A percentile compares a stretch with the other conserved stretches of the same genome.
Evolutionary conservation across 2,113 vertebrate genomes (phyloP).

Genomic region (Actinemys pallida): DNA sequence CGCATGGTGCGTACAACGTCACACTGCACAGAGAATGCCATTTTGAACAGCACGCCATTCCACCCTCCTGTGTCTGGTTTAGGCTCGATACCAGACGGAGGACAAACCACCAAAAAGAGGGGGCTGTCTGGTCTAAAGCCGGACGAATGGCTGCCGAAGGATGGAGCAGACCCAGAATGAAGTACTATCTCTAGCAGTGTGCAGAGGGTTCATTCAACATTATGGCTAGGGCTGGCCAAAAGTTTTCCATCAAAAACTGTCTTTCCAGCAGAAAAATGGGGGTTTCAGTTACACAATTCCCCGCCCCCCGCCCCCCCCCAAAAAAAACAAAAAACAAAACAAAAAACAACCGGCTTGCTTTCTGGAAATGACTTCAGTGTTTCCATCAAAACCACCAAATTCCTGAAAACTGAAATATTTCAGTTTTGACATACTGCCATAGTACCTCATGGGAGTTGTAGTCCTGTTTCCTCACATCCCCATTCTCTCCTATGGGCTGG

Average conservation of each 20-base stretch:
- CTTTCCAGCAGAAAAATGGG: not conserved
- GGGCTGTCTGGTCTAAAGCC: not conserved
- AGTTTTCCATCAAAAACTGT: not conserved
- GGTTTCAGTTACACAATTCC: not conserved
- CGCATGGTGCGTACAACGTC: not conserved
- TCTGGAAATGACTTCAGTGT: not conserved
- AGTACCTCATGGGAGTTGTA: not conserved
- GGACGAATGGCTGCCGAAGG: not conserved
- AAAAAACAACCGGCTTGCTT: not conserved
- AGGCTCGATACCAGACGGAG: rapidly evolving
- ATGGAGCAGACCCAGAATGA: not conserved
- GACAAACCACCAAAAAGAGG: not conserved
- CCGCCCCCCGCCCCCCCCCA: rapidly evolving
- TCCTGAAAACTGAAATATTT: not conserved
- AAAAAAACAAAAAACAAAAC: too few species aligned
- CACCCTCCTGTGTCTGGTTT: not conserved
- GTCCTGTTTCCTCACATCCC: not conserved
- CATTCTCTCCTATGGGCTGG: not conserved
- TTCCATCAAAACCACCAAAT: not conserved
- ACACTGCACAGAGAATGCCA: not conserved
- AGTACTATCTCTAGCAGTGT: not conserved
- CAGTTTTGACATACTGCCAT: not conserved
- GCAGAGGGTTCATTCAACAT: not conserved
- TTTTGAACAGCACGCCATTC: not conserved
- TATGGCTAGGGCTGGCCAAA: not conserved